Evolutionary conservation across 2,888 invertebrate genomes (phyloP).

Genomic region (Nephrotoma guestfalica): DNA sequence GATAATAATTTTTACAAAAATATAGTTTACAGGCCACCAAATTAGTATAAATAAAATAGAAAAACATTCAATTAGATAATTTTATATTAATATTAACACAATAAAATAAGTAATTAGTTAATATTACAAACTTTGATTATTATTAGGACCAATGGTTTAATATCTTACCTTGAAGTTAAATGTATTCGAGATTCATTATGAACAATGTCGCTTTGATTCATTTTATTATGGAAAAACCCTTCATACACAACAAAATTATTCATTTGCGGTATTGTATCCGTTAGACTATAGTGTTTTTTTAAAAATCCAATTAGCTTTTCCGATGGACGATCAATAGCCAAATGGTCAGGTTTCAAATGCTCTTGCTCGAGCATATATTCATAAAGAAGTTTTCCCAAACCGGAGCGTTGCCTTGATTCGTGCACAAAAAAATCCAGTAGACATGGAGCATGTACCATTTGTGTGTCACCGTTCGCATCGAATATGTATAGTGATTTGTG

Average conservation of each 20-base stretch:
- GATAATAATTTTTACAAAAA: not conserved
- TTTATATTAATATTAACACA: conserved; percentile 1
- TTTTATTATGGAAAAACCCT: conserved; percentile 47
- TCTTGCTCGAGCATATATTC: conserved; percentile 72
- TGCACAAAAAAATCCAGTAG: conserved; percentile 89
- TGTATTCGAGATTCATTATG: conserved; percentile 15
- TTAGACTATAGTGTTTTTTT: conserved; percentile 59
- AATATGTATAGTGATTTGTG: conserved; percentile 78
- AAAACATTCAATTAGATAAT: not conserved
- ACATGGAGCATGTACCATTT: conserved; percentile 70
- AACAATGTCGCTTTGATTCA: conserved; percentile 17
- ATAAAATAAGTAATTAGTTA: not conserved
- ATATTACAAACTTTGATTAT: not conserved
- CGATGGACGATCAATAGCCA: conserved; percentile 90
- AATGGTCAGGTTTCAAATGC: conserved; percentile 47
- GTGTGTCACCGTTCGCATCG: conserved; percentile 52
- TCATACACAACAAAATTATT: conserved; percentile 80
- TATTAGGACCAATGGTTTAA: not conserved
- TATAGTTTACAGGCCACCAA: not conserved
- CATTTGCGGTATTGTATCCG: conserved; percentile 56
- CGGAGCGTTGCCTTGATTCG: conserved; percentile 68
- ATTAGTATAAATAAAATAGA: conserved; percentile 1
- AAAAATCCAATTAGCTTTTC: conserved; percentile 77
- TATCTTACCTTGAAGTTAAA: conserved; percentile 25
- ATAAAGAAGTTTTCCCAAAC: conserved; percentile 71